phyloP scores from a whole-genome alignment of 2,113 vertebrate species.

The Callionymus lyra region DNA sequence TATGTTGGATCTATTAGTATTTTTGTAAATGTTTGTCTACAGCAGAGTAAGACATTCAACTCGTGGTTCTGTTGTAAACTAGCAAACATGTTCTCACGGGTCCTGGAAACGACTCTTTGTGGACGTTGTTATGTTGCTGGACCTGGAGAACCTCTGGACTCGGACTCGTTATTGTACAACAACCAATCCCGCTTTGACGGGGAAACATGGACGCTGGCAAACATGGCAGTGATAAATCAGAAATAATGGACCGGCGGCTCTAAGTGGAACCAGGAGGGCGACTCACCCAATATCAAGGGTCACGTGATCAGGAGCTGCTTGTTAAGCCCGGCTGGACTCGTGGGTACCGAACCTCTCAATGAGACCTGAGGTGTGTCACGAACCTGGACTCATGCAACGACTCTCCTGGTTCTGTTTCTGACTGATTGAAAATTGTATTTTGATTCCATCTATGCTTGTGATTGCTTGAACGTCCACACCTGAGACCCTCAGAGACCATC shows the following conservation, averaged over 20 bases:
- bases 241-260: slow-evolving; percentile 65
- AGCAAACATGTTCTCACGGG: no score
- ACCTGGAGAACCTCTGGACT: slow-evolving; percentile 32
- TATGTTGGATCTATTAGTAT: no score
- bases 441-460: no score
- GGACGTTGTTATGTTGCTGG: slow-evolving; percentile 16
- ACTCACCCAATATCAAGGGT: slow-evolving; percentile 39
- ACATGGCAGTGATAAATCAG: slow-evolving; percentile 62
- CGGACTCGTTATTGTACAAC: slow-evolving; percentile 44
- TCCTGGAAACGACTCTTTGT: no score
- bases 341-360: slow-evolving; percentile 22
- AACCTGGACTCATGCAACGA: slow-evolving; percentile 23
- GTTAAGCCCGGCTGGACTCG: slow-evolving; percentile 42
- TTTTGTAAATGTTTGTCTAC: no score
- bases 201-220: slow-evolving; percentile 51
- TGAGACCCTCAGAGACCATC: background rate
- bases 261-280: slow-evolving; percentile 64
- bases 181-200: slow-evolving; percentile 40
- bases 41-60: no score
- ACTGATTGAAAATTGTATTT: no score
- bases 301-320: slow-evolving; percentile 46
- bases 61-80: no score
- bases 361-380: slow-evolving; percentile 19
- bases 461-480: no score
- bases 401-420: no score